Evolutionary conservation across 2,113 vertebrate genomes (phyloP).

Genomic region (Ictalurus furcatus): DNA sequence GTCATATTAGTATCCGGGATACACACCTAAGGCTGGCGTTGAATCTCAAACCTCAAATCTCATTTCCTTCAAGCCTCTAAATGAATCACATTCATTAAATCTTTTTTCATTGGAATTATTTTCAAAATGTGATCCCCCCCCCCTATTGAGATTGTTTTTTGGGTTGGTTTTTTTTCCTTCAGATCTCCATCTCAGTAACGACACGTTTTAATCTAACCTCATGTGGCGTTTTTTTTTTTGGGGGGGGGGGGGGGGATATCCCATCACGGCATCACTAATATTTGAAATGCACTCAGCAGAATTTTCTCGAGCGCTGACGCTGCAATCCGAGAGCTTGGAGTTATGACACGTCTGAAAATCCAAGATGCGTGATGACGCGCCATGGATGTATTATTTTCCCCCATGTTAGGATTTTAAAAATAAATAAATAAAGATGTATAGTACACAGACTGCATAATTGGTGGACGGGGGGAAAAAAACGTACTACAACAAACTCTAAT

Average conservation of each 20-base stretch:
- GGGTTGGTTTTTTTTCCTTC: not conserved
- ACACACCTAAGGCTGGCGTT: no score
- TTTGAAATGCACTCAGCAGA: constrained; percentile 28
- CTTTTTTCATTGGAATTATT: not conserved
- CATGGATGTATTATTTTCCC: not conserved
- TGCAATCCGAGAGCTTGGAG: not conserved
- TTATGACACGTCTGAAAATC: constrained; percentile 1
- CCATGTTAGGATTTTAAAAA: no score
- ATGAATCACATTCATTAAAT: not conserved
- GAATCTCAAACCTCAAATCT: not conserved
- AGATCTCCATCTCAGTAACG: not conserved
- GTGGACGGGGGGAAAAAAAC: not conserved
- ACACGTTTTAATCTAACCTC: not conserved
- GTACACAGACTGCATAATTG: not conserved
- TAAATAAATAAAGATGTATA: not conserved
- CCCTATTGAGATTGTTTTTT: not conserved
- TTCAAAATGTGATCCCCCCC: not conserved
- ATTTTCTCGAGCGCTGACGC: constrained; percentile 12
- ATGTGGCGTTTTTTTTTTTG: not conserved
- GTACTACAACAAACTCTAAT: not conserved
- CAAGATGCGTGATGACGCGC: not conserved
- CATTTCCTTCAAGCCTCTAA: not conserved
- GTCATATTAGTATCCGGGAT: not conserved
- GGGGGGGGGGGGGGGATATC: no score
- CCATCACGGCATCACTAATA: not conserved